phyloP scores from a whole-genome alignment of 1,140 invertebrate species.

The Apis laboriosa region DNA sequence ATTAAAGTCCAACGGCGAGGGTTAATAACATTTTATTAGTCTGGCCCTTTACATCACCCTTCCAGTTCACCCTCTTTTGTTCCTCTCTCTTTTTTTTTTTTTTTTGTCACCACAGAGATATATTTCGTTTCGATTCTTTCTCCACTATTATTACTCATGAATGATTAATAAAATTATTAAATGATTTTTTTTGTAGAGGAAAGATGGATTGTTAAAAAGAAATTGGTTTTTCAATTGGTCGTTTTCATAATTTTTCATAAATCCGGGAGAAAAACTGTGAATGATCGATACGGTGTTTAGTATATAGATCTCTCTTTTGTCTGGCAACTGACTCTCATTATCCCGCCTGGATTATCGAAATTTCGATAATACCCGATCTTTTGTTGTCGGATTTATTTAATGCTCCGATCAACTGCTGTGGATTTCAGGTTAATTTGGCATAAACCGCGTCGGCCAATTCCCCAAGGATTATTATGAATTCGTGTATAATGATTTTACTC shows the following conservation, averaged over 20 bases:
- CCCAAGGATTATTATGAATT: background rate
- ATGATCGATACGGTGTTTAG: conserved; percentile 42
- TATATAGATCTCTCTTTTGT: conserved; percentile 1
- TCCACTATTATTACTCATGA: conserved; percentile 21
- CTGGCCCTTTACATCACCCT: background rate
- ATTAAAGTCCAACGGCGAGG: conserved; percentile 17
- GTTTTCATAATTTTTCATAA: conserved; percentile 17
- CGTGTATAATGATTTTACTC: no score
- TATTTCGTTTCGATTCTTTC: background rate
- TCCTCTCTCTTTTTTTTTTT: no score
- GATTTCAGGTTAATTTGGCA: conserved; percentile 17
- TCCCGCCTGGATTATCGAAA: conserved; percentile 21
- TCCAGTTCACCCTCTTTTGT: background rate
- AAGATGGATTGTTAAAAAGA: conserved; percentile 20
- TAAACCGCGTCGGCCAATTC: background rate
- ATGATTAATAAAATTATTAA: conserved; percentile 50
- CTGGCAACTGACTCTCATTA: background rate
- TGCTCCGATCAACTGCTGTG: background rate
- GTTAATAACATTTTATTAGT: conserved; percentile 47
- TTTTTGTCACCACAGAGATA: background rate
- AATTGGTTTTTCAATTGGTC: conserved; percentile 3
- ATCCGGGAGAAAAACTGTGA: background rate
- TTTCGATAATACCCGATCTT: background rate
- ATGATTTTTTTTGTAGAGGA: conserved; percentile 7
- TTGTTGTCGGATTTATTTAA: conserved; percentile 25